Evolutionary conservation across 2,113 vertebrate genomes (phyloP).

Genomic region (Macquaria ambigua): DNA sequence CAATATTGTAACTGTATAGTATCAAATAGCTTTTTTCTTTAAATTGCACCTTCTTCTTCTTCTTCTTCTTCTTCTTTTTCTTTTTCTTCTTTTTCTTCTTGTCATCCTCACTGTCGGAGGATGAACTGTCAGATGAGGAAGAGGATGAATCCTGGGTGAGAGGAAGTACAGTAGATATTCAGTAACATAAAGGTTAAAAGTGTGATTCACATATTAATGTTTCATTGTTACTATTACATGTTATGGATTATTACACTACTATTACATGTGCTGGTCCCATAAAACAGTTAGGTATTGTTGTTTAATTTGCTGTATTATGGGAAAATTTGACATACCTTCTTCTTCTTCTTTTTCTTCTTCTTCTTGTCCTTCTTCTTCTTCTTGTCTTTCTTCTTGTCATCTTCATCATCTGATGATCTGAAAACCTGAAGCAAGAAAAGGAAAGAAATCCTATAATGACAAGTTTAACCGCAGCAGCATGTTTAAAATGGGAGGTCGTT

Average conservation of each 20-base stretch:
- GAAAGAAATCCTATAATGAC: not conserved
- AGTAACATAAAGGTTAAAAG: not conserved
- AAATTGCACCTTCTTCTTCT: constrained; percentile 46
- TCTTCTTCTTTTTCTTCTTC: constrained; percentile 41
- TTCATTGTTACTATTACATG: too few species aligned
- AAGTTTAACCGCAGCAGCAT: not conserved
- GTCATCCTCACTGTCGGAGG: constrained; percentile 64
- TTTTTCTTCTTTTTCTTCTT: too few species aligned
- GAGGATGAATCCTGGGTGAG: constrained; percentile 59
- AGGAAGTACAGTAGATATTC: not conserved
- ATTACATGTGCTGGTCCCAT: not conserved
- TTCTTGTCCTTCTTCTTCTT: constrained; percentile 54
- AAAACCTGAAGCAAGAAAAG: constrained; percentile 19
- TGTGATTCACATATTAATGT: not conserved
- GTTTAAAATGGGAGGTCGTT: not conserved
- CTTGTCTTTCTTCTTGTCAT: constrained; percentile 54
- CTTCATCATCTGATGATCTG: constrained; percentile 16
- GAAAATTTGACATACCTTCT: constrained; percentile 2
- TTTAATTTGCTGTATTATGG: not conserved
- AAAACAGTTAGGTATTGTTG: not conserved
- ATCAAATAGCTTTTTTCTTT: too few species aligned
- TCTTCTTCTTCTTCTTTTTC: constrained; percentile 55
- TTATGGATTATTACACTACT: too few species aligned
- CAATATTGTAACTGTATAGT: too few species aligned
- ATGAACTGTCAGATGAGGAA: constrained; percentile 71